phyloP scores from a whole-genome alignment of 2,113 vertebrate species.

The Elaphurus davidianus region DNA sequence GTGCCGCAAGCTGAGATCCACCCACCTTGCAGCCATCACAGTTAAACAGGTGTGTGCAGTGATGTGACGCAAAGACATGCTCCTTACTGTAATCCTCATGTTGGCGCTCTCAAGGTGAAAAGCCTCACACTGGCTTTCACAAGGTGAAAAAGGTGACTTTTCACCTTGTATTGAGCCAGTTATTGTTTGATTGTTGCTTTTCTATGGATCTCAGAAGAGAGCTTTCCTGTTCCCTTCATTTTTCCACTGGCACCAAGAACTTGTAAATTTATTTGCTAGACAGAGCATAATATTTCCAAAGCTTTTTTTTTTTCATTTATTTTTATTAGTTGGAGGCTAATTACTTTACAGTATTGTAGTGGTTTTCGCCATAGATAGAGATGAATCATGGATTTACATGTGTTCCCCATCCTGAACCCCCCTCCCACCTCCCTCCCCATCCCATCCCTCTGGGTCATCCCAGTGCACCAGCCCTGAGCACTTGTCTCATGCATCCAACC shows the following conservation, averaged over 20 bases:
- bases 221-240: not conserved
- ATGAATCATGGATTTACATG: too few species aligned
- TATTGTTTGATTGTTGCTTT: not conserved
- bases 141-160: not conserved
- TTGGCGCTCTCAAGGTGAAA: not conserved
- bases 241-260: not conserved
- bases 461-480: too few species aligned
- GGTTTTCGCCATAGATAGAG: too few species aligned
- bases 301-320: not conserved
- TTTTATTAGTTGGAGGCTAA: too few species aligned
- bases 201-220: not conserved
- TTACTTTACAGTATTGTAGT: too few species aligned
- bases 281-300: not conserved
- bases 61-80: fast-evolving
- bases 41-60: not conserved
- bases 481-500: too few species aligned
- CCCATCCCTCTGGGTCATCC: too few species aligned
- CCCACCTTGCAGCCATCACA: fast-evolving
- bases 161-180: not conserved
- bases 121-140: not conserved
- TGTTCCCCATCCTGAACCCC: too few species aligned
- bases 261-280: not conserved
- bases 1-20: not conserved
- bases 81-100: fast-evolving
- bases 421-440: too few species aligned